Conservation (phyloP, 2,113 vertebrate species). For the Epinephelus lanceolatus region DNA sequence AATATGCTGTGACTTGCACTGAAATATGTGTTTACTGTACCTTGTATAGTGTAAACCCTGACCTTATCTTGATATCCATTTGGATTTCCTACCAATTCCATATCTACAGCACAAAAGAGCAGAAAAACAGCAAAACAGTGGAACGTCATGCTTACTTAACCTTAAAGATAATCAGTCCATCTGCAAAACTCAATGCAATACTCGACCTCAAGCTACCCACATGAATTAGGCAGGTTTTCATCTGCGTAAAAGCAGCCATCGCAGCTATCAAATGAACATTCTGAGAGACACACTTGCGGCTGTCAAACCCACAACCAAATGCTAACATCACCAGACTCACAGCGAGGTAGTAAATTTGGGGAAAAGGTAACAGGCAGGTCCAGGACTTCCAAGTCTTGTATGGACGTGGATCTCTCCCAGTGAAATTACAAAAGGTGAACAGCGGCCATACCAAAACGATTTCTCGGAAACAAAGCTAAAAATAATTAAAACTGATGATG, state of each 20-base stretch:
- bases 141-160: slow-evolving; percentile 9
- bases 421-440: neutral
- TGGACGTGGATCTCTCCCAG: neutral
- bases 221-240: slow-evolving; percentile 7
- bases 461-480: neutral
- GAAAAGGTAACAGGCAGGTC: neutral
- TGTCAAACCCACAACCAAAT: neutral
- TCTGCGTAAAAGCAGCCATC: neutral
- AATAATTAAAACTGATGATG: neutral
- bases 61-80: slow-evolving; percentile 54
- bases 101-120: slow-evolving; percentile 58
- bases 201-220: slow-evolving; percentile 1
- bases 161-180: neutral
- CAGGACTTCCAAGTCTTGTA: neutral
- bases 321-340: neutral
- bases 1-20: slow-evolving; percentile 78
- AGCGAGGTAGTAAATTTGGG: neutral
- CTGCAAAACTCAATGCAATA: slow-evolving; percentile 11
- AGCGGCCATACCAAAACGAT: neutral
- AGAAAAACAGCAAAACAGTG: neutral
- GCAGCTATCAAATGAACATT: neutral
- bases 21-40: slow-evolving; percentile 69
- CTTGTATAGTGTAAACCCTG: slow-evolving; percentile 52
- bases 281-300: neutral
- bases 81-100: slow-evolving; percentile 24